Evolutionary conservation across 2,113 vertebrate genomes (phyloP), one percentile per base, ranked within the genome.

Genomic region (Panthera uncia): DNA sequence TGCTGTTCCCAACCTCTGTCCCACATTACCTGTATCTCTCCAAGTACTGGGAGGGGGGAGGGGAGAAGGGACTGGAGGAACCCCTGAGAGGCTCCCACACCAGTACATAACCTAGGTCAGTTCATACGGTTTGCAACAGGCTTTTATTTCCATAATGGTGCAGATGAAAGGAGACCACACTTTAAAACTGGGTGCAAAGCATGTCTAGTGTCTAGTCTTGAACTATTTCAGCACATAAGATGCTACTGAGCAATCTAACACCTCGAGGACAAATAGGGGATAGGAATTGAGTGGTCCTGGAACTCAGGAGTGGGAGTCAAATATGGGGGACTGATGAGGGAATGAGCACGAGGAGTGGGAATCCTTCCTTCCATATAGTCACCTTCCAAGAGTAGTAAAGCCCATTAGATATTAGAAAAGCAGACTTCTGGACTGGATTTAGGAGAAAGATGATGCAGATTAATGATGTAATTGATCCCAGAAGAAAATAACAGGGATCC

Each of bases 161-260:
- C 25, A 45, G 57, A 52, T 69, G 73, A 89, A 85, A 82, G 18
- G 7, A 61, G 0, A 85, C 23, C 3, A 23, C 29, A 71, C 41
- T 93, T 84, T 68, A 76, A 89, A 95, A 82, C 19, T 38, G 48
- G 65, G 27, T 52, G 10, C 15, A 92, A 82, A 93, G 23, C 4
- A 79, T 18, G 9, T 52, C 29, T 36, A 61, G 4, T 18, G 9
- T 52, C 29, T 36, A 61, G 4, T 63, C 11, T 87, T 78, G 45
- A 96, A 52, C 7, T 33, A 57, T 83, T 48, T 83, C n/a, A 91
- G 25, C 38, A 61, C 1, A 4, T 55, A 92, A 90, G 23, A 61
- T 52, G 15, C 7, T 82, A 52, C 14, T 29, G 16, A 69, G 13
- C 19, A 73, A 10, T 29, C 48, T 69, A 76, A 57, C 10, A 36